phyloP scores from a whole-genome alignment of 1,140 invertebrate species.

The Cheumatopsyche charites region DNA sequence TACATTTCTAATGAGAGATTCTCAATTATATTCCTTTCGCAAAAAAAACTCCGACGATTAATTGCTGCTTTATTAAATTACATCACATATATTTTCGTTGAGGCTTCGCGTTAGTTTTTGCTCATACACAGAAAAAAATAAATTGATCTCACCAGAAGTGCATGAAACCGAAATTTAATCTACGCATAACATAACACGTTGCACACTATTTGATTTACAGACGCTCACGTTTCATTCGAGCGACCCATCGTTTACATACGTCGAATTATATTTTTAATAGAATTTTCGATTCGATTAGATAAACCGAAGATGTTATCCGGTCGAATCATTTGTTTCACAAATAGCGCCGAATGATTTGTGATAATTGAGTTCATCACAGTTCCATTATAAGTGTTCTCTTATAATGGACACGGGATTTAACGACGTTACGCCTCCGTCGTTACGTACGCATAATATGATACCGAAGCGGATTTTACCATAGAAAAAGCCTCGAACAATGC shows the following conservation, averaged over 20 bases:
- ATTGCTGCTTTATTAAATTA: constrained; percentile 17
- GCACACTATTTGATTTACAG: not conserved
- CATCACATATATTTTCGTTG: constrained; percentile 16
- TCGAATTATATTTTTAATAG: not conserved
- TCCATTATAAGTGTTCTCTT: too few species aligned
- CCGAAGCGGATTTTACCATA: too few species aligned
- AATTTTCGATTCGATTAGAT: constrained; percentile 8
- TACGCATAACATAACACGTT: too few species aligned
- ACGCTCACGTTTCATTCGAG: not conserved
- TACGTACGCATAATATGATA: too few species aligned
- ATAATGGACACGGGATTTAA: too few species aligned
- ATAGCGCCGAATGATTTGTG: not conserved
- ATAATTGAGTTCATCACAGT: not conserved
- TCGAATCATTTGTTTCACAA: not conserved
- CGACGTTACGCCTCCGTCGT: too few species aligned
- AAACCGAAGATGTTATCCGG: not conserved
- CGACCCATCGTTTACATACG: not conserved
- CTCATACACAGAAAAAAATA: too few species aligned
- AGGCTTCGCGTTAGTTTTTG: too few species aligned
- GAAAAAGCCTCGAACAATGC: not conserved
- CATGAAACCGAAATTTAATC: too few species aligned
- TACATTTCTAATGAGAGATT: constrained; percentile 29
- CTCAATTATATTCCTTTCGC: constrained; percentile 9
- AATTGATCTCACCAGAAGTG: too few species aligned
- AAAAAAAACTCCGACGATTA: not conserved